These are phyloP conservation scores for Tor tambroides DNA, from an alignment of 2,113 vertebrate species.

Conservation along the genomic window DNA sequence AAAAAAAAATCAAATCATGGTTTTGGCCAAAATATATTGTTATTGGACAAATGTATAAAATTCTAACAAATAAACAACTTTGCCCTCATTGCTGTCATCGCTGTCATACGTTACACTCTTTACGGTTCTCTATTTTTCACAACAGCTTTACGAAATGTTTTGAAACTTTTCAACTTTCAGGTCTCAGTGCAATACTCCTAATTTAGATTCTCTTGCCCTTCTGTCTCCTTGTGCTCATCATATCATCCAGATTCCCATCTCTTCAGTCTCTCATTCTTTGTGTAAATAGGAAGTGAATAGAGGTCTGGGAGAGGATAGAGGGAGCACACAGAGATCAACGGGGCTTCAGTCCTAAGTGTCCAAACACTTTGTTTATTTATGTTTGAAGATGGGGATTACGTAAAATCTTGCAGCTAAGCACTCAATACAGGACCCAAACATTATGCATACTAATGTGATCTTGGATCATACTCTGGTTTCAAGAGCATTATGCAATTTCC, in stretches of 20 bases:
- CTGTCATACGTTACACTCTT: neutral
- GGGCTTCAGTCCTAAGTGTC: conserved; percentile 20
- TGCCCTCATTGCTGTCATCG: too few species aligned
- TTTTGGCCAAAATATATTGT: too few species aligned
- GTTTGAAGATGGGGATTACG: conserved; percentile 19
- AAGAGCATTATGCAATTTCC: conserved; percentile 31
- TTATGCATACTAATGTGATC: conserved; percentile 34
- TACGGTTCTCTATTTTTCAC: neutral
- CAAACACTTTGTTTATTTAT: conserved; percentile 39
- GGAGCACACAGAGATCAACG: conserved; percentile 17
- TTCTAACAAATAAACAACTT: too few species aligned
- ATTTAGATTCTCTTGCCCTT: neutral
- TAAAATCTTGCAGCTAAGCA: conserved; percentile 6
- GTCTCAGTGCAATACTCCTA: neutral
- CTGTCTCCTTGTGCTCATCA: neutral
- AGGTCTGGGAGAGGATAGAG: conserved; percentile 21
- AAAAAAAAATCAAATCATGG: too few species aligned
- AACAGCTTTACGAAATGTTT: neutral
- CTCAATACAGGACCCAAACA: conserved; percentile 37
- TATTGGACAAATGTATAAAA: too few species aligned
- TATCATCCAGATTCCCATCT: neutral
- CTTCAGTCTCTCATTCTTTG: neutral
- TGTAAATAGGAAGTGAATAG: conserved; percentile 8
- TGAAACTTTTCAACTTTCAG: neutral
- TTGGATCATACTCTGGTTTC: conserved; percentile 38